Base-by-base conservation (phyloP, 2,113 vertebrate genomes). In the Forbesichthys agassizii region DNA sequence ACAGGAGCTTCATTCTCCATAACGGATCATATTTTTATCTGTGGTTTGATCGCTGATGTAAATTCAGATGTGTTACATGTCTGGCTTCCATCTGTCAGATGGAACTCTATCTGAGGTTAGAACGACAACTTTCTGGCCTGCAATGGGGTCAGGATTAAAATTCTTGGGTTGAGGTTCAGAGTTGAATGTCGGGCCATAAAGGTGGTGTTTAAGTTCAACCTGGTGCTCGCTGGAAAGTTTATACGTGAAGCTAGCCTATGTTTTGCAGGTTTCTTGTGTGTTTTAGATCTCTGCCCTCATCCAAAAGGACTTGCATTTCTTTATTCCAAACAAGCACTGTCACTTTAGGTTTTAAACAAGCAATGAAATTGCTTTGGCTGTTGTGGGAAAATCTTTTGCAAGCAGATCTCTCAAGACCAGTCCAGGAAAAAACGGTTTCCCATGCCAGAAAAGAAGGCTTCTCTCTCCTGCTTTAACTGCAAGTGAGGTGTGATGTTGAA, bases 31-130 rank as follows among this genome's bases (percentile, higher is more conserved):
- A 81, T 78, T 74, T 77, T 72, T 77, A 76, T 46, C 63, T 67
- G 68, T 0, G 0, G 42, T 75, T 73, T 81, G 67, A 79, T 76
- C 11, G 33, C 27, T 53, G 64, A 58, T 77, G 71, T 66, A 69
- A 59, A 77, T 68, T 75, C 70, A 67, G 65, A 78, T 74, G 36
- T 79, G 78, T 66, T 64, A 0, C 71, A 76, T 69, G 67, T 87
- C 84, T 89, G 86, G 87, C 74, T 74, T 75, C 84, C 88, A 87
- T 86, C 75, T 88, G 84, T 75, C 71, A 58, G 61, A 13, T 73
- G 78, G 64, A 78, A 63, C 74, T 33, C 53, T 75, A 71, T 77
- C 48, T 9, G 56, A 68, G 57, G 71, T 66, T 73, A 14, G 33
- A 55, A 70, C 69, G 16, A 33, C 71, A 70, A n/a, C 42, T 48